Percentiles rank a stretch among this genome's conserved stretches.
Evolutionary conservation across 2,888 invertebrate genomes (phyloP).

Genomic region (Galeruca laticollis): DNA sequence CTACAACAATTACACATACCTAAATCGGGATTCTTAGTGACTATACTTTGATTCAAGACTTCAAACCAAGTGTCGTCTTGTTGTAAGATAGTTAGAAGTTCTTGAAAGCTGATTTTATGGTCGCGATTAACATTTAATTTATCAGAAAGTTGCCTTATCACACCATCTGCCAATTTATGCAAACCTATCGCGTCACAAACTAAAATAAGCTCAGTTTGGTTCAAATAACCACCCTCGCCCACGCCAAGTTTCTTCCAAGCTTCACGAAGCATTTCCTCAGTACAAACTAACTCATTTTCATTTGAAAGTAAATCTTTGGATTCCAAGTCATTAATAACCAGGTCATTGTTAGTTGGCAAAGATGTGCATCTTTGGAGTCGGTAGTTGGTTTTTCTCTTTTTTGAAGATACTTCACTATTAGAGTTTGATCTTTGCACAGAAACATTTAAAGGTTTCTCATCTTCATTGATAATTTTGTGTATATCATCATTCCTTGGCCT

Average conservation of each 20-base stretch:
- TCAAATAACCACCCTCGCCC: conserved; percentile 73
- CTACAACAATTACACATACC: background rate
- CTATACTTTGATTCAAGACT: conserved; percentile 53
- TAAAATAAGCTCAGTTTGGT: conserved; percentile 73
- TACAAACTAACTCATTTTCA: conserved; percentile 63
- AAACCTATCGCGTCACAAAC: conserved; percentile 78
- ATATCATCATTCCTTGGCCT: conserved; percentile 70
- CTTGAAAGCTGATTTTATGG: conserved; percentile 75
- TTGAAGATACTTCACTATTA: conserved; percentile 69
- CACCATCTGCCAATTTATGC: conserved; percentile 74
- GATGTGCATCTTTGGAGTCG: conserved; percentile 72
- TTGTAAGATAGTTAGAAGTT: conserved; percentile 74
- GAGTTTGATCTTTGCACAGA: conserved; percentile 71
- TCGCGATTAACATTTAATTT: conserved; percentile 75
- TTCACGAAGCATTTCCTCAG: conserved; percentile 73
- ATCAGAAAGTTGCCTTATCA: conserved; percentile 74
- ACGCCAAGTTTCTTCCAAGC: conserved; percentile 75
- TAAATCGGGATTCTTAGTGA: conserved; percentile 26
- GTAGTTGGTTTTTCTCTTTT: conserved; percentile 67
- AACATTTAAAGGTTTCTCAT: conserved; percentile 58
- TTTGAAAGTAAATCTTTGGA: conserved; percentile 59
- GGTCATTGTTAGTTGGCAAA: conserved; percentile 65
- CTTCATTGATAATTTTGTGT: conserved; percentile 63
- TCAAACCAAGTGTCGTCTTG: conserved; percentile 68
- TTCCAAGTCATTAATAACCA: conserved; percentile 55